Conservation (phyloP, 92 coral and sea anemone species). For the Paragorgia papillata region DNA sequence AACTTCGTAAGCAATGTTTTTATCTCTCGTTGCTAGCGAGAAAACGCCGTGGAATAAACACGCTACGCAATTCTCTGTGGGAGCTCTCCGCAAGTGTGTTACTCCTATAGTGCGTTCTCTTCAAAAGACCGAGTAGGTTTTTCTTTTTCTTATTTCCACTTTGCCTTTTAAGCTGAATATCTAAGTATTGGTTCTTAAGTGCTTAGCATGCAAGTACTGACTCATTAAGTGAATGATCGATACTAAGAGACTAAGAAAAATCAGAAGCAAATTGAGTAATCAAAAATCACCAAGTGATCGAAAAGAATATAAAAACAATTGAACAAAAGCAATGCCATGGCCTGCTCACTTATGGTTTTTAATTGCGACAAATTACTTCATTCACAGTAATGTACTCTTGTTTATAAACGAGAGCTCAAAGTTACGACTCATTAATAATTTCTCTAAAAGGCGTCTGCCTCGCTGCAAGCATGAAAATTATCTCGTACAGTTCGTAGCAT, state of each 20-base stretch:
- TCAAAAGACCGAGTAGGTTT: neutral
- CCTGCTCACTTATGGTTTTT: neutral
- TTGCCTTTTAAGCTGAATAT: neutral
- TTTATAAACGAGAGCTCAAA: neutral
- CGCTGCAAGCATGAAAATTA: neutral
- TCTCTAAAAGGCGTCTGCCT: neutral
- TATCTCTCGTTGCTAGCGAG: neutral
- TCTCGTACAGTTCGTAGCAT: neutral
- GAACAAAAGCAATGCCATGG: constrained; percentile 32
- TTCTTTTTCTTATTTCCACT: neutral
- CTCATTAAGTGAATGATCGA: neutral
- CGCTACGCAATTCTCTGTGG: too few relatives aligned
- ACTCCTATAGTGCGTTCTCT: neutral
- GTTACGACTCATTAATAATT: neutral
- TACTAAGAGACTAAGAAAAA: neutral
- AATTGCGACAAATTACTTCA: constrained; percentile 35
- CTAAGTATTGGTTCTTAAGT: neutral
- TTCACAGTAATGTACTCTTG: constrained; percentile 13
- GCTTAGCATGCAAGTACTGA: neutral
- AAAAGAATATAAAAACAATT: constrained; percentile 14
- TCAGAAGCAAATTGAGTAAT: constrained; percentile 26
- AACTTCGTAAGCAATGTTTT: neutral
- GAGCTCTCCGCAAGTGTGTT: neutral
- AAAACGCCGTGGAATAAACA: constrained; percentile 3
- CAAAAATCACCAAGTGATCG: constrained; percentile 6